Evolutionary conservation across 2,113 vertebrate genomes (phyloP).

Genomic region (Channa argus): DNA sequence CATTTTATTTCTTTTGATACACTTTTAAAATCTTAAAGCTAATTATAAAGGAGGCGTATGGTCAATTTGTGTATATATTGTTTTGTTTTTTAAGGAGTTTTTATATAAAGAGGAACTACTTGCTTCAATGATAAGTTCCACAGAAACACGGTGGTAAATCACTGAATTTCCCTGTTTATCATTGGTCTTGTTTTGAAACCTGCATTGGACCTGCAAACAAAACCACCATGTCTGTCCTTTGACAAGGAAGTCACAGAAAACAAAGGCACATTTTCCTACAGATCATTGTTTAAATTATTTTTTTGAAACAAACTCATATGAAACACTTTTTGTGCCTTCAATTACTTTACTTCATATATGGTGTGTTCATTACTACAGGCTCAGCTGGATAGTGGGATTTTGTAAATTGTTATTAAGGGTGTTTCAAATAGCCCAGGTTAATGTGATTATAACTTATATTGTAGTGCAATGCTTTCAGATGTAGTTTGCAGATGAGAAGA

Average conservation of each 20-base stretch:
- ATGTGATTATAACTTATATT: not conserved
- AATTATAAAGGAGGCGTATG: not conserved
- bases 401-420: not conserved
- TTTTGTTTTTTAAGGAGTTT: conserved; percentile 15
- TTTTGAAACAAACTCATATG: not conserved
- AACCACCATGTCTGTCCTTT: conserved; percentile 20
- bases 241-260: conserved; percentile 29
- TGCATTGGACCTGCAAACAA: conserved; percentile 3
- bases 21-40: conserved; percentile 6
- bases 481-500: conserved; percentile 6
- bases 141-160: not conserved
- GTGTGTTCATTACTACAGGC: not conserved
- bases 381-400: not conserved
- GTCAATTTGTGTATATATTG: not conserved
- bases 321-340: conserved; percentile 19
- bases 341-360: conserved; percentile 1
- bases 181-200: conserved; percentile 18
- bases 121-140: not conserved
- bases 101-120: conserved; percentile 13
- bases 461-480: conserved; percentile 11
- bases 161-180: not conserved
- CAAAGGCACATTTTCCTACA: too few species aligned
- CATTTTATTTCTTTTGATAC: conserved; percentile 27
- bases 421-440: too few species aligned
- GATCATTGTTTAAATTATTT: conserved; percentile 30